Evolutionary conservation across 2,797 vertebrate species (phyloP).

Genomic region (Gymnoscopelus microlampas): DNA sequence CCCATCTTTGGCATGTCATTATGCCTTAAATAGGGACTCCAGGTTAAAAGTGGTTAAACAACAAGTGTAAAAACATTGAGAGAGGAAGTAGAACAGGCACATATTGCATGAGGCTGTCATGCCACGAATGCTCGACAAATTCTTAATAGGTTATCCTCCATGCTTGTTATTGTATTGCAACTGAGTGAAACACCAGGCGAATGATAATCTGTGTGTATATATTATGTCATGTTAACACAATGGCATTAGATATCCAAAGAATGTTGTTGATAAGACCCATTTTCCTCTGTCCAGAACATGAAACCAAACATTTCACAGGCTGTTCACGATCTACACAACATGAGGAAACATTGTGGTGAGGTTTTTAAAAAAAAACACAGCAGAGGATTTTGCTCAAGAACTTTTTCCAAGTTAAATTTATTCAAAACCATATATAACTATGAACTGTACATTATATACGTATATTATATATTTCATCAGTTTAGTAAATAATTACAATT

Average conservation of each 20-base stretch:
- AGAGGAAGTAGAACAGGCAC: too few species aligned
- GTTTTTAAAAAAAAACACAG: constrained; percentile 21
- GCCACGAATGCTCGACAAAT: too few species aligned
- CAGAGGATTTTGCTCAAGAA: constrained; percentile 42
- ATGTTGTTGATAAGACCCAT: constrained; percentile 18
- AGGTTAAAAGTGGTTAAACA: too few species aligned
- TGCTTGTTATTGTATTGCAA: constrained; percentile 11
- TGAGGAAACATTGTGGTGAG: constrained; percentile 2
- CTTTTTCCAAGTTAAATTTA: constrained; percentile 74
- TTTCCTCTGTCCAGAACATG: constrained; percentile 1
- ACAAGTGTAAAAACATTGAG: too few species aligned
- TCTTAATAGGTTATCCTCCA: background rate
- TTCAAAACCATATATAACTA: constrained; percentile 76
- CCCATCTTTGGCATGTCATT: too few species aligned
- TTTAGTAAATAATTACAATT: constrained; percentile 79
- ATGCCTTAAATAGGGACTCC: too few species aligned
- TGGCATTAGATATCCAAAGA: constrained; percentile 20
- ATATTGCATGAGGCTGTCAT: too few species aligned
- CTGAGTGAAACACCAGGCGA: background rate
- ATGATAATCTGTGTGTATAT: background rate
- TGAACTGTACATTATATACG: constrained; percentile 74
- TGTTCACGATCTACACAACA: background rate
- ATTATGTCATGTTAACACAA: constrained; percentile 19
- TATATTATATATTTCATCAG: constrained; percentile 59
- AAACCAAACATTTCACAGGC: background rate